These are phyloP conservation scores for Euura lappo DNA, from an alignment of 1,140 invertebrate genomes.

Conservation along the genomic window DNA sequence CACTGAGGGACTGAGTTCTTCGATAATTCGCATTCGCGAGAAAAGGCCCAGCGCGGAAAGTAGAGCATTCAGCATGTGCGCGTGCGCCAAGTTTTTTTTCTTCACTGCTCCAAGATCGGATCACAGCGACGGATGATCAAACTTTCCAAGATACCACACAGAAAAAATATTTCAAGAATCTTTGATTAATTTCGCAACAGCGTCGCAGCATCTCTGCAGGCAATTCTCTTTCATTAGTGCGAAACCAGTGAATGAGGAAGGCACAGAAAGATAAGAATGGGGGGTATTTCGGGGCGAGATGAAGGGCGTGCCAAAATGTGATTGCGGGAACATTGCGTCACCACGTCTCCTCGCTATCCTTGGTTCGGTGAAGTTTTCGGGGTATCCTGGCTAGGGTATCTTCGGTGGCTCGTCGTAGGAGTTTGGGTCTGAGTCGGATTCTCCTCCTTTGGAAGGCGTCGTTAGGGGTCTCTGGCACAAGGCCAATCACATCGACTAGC, in stretches of 20 bases:
- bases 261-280: neutral
- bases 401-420: constrained; percentile 44
- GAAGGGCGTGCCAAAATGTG: constrained; percentile 51
- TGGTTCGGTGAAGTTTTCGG: constrained; percentile 3
- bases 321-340: constrained; percentile 58
- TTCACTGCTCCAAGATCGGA: no score
- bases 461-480: constrained; percentile 53
- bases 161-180: no score
- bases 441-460: constrained; percentile 56
- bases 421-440: constrained; percentile 49
- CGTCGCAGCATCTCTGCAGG: no score
- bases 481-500: constrained; percentile 57
- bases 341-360: constrained; percentile 29
- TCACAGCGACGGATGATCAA: no score
- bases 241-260: neutral
- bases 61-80: no score
- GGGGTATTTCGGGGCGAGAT: neutral
- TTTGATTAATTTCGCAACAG: no score
- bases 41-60: no score
- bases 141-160: no score
- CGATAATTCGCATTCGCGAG: no score
- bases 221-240: neutral
- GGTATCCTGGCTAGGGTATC: constrained; percentile 43
- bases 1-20: no score
- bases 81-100: no score